These are phyloP conservation scores for Odiellus spinosus DNA, from an alignment of 2,888 invertebrate genomes.

Conservation along the genomic window DNA sequence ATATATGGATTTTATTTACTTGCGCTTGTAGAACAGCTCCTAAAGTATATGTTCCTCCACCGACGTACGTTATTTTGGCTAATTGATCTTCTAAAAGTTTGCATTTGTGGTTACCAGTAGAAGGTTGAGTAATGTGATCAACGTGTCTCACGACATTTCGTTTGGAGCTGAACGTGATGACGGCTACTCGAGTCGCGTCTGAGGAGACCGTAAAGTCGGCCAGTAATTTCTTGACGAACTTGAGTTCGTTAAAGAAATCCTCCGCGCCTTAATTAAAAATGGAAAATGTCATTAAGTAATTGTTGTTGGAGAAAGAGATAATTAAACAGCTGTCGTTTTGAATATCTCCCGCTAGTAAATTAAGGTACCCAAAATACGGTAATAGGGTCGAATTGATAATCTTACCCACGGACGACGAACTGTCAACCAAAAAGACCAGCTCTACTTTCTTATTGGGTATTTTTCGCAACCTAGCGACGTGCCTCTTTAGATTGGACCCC, in stretches of 20 bases:
- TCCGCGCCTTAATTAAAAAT: constrained; percentile 7
- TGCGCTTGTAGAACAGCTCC: constrained; percentile 49
- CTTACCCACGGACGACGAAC: constrained; percentile 45
- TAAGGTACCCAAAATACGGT: neutral
- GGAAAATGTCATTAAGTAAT: too few relatives aligned
- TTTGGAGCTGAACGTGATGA: constrained; percentile 47
- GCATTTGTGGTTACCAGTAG: constrained; percentile 44
- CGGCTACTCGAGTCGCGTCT: constrained; percentile 44
- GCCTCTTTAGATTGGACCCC: constrained; percentile 39
- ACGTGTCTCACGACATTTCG: constrained; percentile 40
- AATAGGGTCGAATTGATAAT: constrained; percentile 30
- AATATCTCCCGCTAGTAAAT: too few relatives aligned
- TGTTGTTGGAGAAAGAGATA: too few relatives aligned
- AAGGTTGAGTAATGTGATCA: constrained; percentile 42
- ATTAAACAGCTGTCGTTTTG: too few relatives aligned
- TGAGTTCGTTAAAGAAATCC: constrained; percentile 48
- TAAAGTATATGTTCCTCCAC: constrained; percentile 50
- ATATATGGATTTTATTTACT: constrained; percentile 28
- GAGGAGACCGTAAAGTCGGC: constrained; percentile 48
- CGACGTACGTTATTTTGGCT: constrained; percentile 42
- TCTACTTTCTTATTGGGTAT: constrained; percentile 32
- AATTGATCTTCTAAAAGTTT: constrained; percentile 43
- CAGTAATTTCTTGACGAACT: constrained; percentile 46
- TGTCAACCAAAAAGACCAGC: constrained; percentile 49
- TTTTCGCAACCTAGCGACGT: constrained; percentile 37